Evolutionary conservation across 2,888 invertebrate species (phyloP).

Genomic region (Cynaeus angustus): DNA sequence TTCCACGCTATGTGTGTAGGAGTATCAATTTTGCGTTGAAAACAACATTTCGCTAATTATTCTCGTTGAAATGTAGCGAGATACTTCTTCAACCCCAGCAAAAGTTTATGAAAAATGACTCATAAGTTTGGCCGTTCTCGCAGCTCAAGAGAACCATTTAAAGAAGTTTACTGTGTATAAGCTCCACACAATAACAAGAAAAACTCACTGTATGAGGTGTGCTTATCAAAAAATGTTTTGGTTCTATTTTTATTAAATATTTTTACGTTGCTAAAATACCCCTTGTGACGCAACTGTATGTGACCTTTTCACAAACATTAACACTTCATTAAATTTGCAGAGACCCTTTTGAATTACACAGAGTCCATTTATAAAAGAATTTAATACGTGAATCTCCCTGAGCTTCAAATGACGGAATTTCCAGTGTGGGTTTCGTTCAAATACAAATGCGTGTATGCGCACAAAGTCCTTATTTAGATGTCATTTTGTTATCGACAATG

Average conservation of each 20-base stretch:
- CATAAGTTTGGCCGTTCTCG: constrained; percentile 57
- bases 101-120: constrained; percentile 62
- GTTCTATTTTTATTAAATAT: neutral
- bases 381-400: neutral
- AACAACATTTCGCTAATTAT: constrained; percentile 43
- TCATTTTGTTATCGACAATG: too few species aligned
- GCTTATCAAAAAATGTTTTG: constrained; percentile 26
- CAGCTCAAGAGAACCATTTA: constrained; percentile 60
- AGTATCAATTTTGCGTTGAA: constrained; percentile 32
- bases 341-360: constrained; percentile 1
- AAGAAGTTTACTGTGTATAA: constrained; percentile 62
- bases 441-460: too few species aligned
- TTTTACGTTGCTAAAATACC: neutral
- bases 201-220: constrained; percentile 47
- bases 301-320: constrained; percentile 5
- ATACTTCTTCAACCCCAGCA: constrained; percentile 53
- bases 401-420: neutral
- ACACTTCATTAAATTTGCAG: constrained; percentile 9
- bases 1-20: neutral
- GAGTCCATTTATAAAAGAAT: constrained; percentile 5
- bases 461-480: too few species aligned
- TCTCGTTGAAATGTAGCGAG: constrained; percentile 28
- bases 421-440: too few species aligned
- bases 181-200: constrained; percentile 58
- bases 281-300: neutral